Base-by-base conservation (phyloP, 2,888 invertebrate species). In the Cryptocephalus moraei region DNA sequence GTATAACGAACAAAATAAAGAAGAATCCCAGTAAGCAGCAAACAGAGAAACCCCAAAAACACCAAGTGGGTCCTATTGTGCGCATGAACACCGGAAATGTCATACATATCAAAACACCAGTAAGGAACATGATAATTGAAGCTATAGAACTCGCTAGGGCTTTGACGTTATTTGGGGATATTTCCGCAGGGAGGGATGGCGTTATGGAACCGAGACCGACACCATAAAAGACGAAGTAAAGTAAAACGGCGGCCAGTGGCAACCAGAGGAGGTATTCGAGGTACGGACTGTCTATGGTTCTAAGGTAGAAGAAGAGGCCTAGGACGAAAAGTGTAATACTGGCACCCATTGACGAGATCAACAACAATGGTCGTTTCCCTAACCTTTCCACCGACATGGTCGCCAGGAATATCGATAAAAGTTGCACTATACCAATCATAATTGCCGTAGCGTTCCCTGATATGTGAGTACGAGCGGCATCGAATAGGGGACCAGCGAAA, bases 321-420 rank as follows among this genome's bases (percentile, higher is more conserved):
- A 56, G 41, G 12, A 50, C 32, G 9, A 49, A 40, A 0, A 53
- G 32, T 4, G 82, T 80, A 10, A 84, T 57, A 14, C 78, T 71
- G 62, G 82, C 80, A 0, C 82, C 78, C 36, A 76, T 63, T 0
- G 83, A 78, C 0, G 88, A 88, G 32, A 80, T 67, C 3, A 88
- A 13, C 1, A 58, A 41, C 33, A 91, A 74, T 0, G 81, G 66
- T 46, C 81, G 77, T 33, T 89, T 73, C 0, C 91, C 91, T 32
- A 84, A 74, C 42, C 80, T 75, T 68, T 90, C 90, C 47, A 85
- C 86, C 31, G 88, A 75, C 10, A 82, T 58, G 0, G 86, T 84
- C 0, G 86, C 84, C n/a, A 82, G 71, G 74, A 0, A 82, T 81
- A 65, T 82, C 80, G 47, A 50, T 1, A 81, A 60, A n/a, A 64